These are phyloP conservation scores for Lepidonotus clava DNA, from an alignment of 2,888 invertebrate genomes.

Conservation along the genomic window DNA sequence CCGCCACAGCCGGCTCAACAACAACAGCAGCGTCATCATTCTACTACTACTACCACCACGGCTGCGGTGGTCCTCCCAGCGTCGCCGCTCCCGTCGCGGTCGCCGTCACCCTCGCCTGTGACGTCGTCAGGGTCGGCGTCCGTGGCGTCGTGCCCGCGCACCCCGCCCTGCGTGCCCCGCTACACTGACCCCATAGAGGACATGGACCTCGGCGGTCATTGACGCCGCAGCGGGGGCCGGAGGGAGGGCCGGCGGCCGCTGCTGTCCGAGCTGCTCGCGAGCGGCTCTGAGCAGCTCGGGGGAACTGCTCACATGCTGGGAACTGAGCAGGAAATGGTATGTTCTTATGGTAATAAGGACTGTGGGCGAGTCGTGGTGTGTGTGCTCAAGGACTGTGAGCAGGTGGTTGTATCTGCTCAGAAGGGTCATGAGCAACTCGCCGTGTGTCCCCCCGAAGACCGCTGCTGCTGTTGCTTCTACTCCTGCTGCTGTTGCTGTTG, in stretches of 20 bases:
- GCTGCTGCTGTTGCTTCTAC: neutral
- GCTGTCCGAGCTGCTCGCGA: neutral
- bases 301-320: neutral
- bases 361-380: neutral
- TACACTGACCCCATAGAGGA: constrained; percentile 48
- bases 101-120: neutral
- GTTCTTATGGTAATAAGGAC: too few species aligned
- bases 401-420: neutral
- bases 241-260: neutral
- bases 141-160: neutral
- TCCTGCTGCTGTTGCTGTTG: constrained; percentile 4
- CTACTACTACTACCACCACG: neutral
- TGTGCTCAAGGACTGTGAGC: neutral
- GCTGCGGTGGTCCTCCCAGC: neutral
- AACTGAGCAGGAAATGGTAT: neutral
- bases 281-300: neutral
- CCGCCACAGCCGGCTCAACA: neutral
- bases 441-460: neutral
- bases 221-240: constrained; percentile 26
- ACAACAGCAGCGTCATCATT: neutral
- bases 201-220: constrained; percentile 19
- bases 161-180: constrained; percentile 41
- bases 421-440: neutral
- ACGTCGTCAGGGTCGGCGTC: neutral
- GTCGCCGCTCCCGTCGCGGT: neutral